Evolutionary conservation across 1,140 invertebrate genomes (phyloP).

Genomic region (Triops cancriformis): DNA sequence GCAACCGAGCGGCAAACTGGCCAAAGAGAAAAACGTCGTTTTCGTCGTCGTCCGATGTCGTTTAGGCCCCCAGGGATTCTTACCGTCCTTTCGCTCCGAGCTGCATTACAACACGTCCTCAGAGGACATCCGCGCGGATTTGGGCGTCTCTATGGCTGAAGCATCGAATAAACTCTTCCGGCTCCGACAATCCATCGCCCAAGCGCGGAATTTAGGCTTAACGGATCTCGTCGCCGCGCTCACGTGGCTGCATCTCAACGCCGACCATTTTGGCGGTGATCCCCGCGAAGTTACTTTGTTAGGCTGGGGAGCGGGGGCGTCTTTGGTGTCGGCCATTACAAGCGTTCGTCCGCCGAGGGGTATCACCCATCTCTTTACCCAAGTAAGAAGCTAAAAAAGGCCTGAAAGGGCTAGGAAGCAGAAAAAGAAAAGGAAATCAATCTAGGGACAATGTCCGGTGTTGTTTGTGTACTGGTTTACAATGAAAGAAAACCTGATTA

Average conservation of each 20-base stretch:
- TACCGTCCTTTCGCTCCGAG: constrained; percentile 17
- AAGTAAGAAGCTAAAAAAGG: background rate
- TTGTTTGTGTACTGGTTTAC: background rate
- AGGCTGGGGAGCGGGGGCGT: constrained; percentile 69
- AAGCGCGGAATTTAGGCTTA: constrained; percentile 75
- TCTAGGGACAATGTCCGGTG: background rate
- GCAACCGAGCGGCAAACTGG: constrained; percentile 53
- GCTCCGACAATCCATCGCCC: background rate
- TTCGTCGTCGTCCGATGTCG: constrained; percentile 71
- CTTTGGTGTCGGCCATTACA: constrained; percentile 59
- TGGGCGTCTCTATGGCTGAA: background rate
- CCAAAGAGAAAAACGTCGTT: constrained; percentile 64
- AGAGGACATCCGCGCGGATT: background rate
- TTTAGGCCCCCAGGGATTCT: constrained; percentile 28
- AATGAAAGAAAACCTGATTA: background rate
- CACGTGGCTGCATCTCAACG: constrained; percentile 70
- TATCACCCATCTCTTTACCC: background rate
- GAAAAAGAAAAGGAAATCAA: background rate
- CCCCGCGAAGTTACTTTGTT: constrained; percentile 61
- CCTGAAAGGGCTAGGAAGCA: too few relatives aligned
- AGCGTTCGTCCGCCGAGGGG: background rate
- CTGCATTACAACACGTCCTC: background rate
- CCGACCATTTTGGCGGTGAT: constrained; percentile 73
- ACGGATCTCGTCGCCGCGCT: constrained; percentile 68
- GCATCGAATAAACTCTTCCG: background rate